Conservation (phyloP, 2,888 invertebrate genomes). For the Patella ulyssiponensis region DNA sequence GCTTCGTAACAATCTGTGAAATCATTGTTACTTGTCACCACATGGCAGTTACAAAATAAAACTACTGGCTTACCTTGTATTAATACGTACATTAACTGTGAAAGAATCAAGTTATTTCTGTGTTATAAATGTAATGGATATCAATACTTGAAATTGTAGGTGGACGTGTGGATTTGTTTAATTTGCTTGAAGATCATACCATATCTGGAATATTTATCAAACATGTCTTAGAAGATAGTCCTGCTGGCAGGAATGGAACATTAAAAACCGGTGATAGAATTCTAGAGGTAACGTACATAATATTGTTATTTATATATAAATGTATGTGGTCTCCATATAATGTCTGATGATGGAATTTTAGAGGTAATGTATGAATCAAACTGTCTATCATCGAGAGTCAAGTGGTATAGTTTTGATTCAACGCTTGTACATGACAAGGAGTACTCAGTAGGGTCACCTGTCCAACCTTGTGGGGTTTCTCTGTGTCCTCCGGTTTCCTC, state of each 20-base stretch:
- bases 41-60: no score
- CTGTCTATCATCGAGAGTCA: no score
- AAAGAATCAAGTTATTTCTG: neutral
- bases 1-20: no score
- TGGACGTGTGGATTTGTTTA: conserved; percentile 77
- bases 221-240: conserved; percentile 93
- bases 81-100: neutral
- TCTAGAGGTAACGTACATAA: conserved; percentile 76
- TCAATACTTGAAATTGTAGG: conserved; percentile 44
- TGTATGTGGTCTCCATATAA: no score
- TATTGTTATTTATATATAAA: neutral
- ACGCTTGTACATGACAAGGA: no score
- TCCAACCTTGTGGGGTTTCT: no score
- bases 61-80: neutral
- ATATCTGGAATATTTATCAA: conserved; percentile 98
- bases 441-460: no score
- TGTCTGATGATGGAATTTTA: no score
- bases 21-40: no score
- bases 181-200: conserved; percentile 79
- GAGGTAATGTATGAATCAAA: no score
- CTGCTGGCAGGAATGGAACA: conserved; percentile 88
- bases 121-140: neutral
- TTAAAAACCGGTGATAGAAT: conserved; percentile 89
- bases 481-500: no score
- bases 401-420: no score